Percentiles rank a stretch among this genome's conserved stretches.
These are phyloP conservation scores for Crepidodera aurea DNA, from an alignment of 2,888 invertebrate species.

Conservation along the genomic window DNA sequence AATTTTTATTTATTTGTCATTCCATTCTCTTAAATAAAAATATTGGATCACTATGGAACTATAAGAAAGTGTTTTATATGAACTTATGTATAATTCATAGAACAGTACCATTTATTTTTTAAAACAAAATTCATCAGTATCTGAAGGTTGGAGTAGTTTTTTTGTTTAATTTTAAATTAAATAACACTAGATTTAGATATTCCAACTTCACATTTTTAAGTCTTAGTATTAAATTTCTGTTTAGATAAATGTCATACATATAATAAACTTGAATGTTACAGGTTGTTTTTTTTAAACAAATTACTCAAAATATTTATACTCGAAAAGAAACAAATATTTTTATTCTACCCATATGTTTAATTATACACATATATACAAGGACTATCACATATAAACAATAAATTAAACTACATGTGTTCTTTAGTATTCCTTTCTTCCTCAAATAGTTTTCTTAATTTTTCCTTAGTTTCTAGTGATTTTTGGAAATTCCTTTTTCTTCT, in stretches of 20 bases:
- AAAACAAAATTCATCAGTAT: slow-evolving; percentile 6
- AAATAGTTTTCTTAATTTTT: slow-evolving; percentile 40
- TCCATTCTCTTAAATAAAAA: slow-evolving; percentile 2
- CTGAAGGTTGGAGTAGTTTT: background rate
- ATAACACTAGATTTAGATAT: background rate
- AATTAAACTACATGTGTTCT: background rate
- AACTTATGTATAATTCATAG: slow-evolving; percentile 7
- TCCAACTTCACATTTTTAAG: slow-evolving; percentile 30
- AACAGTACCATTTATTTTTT: background rate
- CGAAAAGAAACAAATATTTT: background rate
- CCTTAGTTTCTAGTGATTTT: slow-evolving; percentile 48
- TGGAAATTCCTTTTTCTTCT: slow-evolving; percentile 46
- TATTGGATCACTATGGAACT: background rate
- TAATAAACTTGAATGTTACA: slow-evolving; percentile 36
- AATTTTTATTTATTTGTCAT: slow-evolving; percentile 21
- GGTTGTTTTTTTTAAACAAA: slow-evolving; percentile 4
- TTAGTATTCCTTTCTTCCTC: slow-evolving; percentile 32
- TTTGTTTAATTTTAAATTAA: slow-evolving; percentile 1
- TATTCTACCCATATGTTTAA: background rate
- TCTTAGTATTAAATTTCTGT: slow-evolving; percentile 41
- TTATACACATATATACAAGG: background rate
- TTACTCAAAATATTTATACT: background rate
- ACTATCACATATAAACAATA: background rate
- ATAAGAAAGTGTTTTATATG: background rate
- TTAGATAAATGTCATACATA: slow-evolving; percentile 43